Conservation (phyloP, 2,113 vertebrate species). For the Mastomys coucha region DNA sequence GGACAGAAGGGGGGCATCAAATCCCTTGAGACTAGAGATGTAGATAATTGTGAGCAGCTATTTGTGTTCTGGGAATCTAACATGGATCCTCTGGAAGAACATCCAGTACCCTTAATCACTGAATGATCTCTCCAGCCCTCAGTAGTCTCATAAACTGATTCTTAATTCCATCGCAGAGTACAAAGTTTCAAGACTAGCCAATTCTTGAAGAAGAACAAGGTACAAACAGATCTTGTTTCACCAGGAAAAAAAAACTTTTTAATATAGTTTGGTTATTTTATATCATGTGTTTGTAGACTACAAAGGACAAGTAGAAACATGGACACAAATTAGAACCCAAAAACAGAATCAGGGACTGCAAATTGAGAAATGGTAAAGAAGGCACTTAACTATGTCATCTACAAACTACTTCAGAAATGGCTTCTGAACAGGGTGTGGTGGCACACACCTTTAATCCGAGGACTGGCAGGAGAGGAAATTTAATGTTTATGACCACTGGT, state of each 20-base stretch:
- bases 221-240: slow-evolving; percentile 7
- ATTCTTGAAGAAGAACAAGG: slow-evolving; percentile 27
- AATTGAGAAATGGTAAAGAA: slow-evolving; percentile 29
- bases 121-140: not conserved
- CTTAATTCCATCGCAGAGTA: not conserved
- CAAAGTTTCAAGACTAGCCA: not conserved
- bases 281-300: not conserved
- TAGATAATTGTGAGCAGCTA: not conserved
- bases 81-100: not conserved
- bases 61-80: not conserved
- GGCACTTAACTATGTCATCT: not conserved
- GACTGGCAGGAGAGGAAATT: not conserved
- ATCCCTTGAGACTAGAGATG: not conserved
- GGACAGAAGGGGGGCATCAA: not conserved
- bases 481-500: not conserved
- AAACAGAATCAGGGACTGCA: slow-evolving; percentile 2
- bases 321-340: not conserved
- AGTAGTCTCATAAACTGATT: slow-evolving; percentile 16
- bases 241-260: not conserved
- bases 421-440: not conserved
- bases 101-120: not conserved
- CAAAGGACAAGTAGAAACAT: not conserved
- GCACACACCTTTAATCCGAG: not conserved
- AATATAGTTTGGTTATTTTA: not conserved
- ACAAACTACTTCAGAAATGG: not conserved